phyloP scores from a whole-genome alignment of 2,113 vertebrate species.

The Loxodonta africana region DNA sequence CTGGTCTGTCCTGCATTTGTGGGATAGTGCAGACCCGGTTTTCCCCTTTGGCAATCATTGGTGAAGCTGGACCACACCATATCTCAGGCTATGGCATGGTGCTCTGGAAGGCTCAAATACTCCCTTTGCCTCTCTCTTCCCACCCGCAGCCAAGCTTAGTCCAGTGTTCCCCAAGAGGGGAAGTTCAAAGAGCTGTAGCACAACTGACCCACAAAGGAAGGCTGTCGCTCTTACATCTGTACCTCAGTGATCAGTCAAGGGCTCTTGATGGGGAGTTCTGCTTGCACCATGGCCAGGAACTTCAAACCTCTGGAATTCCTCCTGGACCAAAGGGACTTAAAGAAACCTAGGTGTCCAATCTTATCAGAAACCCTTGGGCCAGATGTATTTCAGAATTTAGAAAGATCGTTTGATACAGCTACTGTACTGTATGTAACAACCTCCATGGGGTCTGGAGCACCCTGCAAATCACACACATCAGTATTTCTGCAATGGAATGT shows the following conservation, averaged over 20 bases:
- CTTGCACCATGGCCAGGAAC: neutral
- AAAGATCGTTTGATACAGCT: neutral
- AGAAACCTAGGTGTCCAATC: neutral
- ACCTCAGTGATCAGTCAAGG: neutral
- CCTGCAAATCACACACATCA: neutral
- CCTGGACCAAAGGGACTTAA: neutral
- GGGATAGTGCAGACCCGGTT: accelerated
- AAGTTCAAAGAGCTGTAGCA: neutral
- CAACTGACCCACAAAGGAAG: neutral
- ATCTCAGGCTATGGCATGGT: neutral
- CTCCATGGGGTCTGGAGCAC: neutral
- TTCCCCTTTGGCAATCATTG: neutral
- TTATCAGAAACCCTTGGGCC: neutral
- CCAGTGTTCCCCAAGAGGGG: neutral
- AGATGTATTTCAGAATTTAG: neutral
- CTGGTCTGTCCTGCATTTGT: neutral
- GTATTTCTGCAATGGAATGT: neutral
- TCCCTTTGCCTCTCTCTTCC: neutral
- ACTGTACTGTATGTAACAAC: neutral
- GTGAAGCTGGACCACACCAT: neutral
- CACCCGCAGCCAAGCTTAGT: neutral
- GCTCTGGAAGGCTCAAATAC: neutral
- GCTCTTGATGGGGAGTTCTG: neutral
- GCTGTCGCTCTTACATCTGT: neutral
- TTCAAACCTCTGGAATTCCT: neutral